A percentile compares a stretch with the other conserved stretches of the same genome.
Evolutionary conservation across 2,113 vertebrate species (phyloP).

Genomic region (Tricholaema leucomelas): DNA sequence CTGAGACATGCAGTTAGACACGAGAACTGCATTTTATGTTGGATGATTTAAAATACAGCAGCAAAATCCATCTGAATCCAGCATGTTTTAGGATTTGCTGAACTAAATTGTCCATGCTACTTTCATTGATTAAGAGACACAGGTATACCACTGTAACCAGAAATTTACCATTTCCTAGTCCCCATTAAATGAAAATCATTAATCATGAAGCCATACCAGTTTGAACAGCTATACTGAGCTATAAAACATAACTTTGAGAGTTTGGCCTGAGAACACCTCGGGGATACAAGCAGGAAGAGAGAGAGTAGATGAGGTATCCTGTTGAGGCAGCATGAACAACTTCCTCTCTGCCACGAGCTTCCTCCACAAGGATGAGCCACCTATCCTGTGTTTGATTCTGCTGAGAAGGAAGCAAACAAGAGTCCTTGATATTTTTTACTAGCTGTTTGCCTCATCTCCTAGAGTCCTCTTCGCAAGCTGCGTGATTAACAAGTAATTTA

Average conservation of each 20-base stretch:
- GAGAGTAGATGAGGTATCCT: neutral
- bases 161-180: neutral
- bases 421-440: neutral
- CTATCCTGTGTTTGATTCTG: neutral
- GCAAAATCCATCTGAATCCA: neutral
- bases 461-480: neutral
- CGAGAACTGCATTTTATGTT: neutral
- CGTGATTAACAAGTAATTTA: neutral
- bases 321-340: rapidly evolving
- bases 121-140: neutral
- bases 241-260: neutral
- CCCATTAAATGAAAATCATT: neutral
- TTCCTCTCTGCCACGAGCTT: neutral
- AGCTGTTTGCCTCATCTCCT: neutral
- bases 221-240: neutral
- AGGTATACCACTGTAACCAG: neutral
- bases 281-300: neutral
- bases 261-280: neutral
- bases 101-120: neutral
- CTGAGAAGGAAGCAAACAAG: neutral
- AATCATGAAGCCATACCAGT: neutral
- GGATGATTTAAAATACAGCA: neutral
- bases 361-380: neutral
- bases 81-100: neutral
- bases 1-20: neutral